A percentile compares a stretch with the other conserved stretches of the same genome.
These are phyloP conservation scores for Stictonetta naevosa DNA, from an alignment of 2,113 vertebrate genomes.

Conservation along the genomic window DNA sequence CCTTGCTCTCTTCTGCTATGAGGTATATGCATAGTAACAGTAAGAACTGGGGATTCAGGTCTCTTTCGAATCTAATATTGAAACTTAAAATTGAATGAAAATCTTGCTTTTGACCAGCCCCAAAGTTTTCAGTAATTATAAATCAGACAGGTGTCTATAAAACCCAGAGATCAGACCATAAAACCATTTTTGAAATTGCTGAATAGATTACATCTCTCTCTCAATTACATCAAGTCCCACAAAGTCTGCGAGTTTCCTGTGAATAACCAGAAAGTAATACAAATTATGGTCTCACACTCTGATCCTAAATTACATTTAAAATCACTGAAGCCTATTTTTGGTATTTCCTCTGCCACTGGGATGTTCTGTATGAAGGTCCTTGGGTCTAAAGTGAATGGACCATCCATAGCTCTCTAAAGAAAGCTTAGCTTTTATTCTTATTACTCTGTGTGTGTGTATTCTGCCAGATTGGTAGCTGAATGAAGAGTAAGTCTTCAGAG, in stretches of 20 bases:
- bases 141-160: neutral
- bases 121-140: neutral
- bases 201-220: neutral
- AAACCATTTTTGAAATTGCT: neutral
- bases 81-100: neutral
- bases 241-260: neutral
- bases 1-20: neutral
- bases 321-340: no score
- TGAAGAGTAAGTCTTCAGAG: neutral
- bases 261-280: neutral
- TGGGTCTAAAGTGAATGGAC: neutral
- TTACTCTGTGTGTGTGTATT: neutral
- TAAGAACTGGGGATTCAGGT: neutral
- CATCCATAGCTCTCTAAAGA: neutral
- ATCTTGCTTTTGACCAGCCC: neutral
- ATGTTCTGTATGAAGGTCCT: neutral
- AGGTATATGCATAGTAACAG: neutral
- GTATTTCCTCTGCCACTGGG: neutral
- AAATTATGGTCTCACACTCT: rapidly evolving
- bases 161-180: neutral
- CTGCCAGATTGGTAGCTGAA: neutral
- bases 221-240: neutral
- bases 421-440: neutral
- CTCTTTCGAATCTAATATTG: neutral
- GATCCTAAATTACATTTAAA: neutral